Conservation (phyloP, 2,797 vertebrate genomes). For the Premnoplex brunnescens region DNA sequence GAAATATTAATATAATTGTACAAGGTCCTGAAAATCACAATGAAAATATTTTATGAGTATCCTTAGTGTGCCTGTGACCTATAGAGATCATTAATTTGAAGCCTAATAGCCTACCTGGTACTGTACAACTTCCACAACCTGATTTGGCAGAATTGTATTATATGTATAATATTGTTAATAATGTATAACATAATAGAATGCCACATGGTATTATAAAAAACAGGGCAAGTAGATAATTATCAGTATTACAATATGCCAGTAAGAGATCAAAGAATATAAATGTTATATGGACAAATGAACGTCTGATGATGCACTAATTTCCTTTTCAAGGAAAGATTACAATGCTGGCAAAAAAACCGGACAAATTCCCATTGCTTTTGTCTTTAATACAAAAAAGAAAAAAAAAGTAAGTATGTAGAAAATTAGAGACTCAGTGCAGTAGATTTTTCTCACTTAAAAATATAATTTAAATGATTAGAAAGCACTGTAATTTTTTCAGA, state of each 20-base stretch:
- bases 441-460: constrained; percentile 68
- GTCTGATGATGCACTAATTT: constrained; percentile 52
- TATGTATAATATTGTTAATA: constrained; percentile 61
- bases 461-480: constrained; percentile 74
- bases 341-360: not conserved
- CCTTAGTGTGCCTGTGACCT: constrained; percentile 64
- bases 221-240: constrained; percentile 46
- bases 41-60: constrained; percentile 71
- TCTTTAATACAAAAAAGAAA: not conserved
- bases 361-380: not conserved
- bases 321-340: constrained; percentile 29
- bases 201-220: constrained; percentile 52
- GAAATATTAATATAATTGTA: constrained; percentile 66
- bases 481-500: constrained; percentile 69
- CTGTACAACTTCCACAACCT: constrained; percentile 25
- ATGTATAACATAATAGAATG: constrained; percentile 64
- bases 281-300: constrained; percentile 55
- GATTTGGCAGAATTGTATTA: constrained; percentile 46
- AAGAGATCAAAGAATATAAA: constrained; percentile 56
- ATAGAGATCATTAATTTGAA: constrained; percentile 70
- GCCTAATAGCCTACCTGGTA: constrained; percentile 63
- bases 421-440: constrained; percentile 36
- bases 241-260: constrained; percentile 35
- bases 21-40: constrained; percentile 64
- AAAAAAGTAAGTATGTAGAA: not conserved